phyloP scores from a whole-genome alignment of 1,140 invertebrate species.

The Drosophila nasuta region DNA sequence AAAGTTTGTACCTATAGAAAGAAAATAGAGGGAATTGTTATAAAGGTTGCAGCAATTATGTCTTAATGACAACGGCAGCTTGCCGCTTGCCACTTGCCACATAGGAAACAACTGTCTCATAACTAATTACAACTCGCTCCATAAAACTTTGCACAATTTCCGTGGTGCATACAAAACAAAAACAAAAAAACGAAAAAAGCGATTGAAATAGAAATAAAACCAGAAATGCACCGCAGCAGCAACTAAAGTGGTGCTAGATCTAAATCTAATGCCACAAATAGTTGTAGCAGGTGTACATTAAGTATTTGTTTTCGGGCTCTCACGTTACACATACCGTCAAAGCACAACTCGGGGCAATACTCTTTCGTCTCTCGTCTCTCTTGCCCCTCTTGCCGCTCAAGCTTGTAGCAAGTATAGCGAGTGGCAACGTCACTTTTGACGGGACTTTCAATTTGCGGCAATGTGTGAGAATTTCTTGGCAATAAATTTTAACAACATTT shows the following conservation, averaged over 20 bases:
- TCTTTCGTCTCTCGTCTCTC: background rate
- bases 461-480: conserved; percentile 79
- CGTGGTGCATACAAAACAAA: conserved; percentile 26
- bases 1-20: conserved; percentile 25
- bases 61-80: conserved; percentile 36
- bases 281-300: conserved; percentile 56
- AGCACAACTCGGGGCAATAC: conserved; percentile 3
- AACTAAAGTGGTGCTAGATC: conserved; percentile 52
- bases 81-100: conserved; percentile 38
- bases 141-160: conserved; percentile 54
- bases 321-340: conserved; percentile 68
- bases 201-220: conserved; percentile 40
- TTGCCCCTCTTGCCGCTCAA: background rate
- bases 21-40: conserved; percentile 17
- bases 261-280: conserved; percentile 60
- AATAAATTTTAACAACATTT: conserved; percentile 68
- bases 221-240: conserved; percentile 51
- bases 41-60: conserved; percentile 36
- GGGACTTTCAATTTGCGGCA: conserved; percentile 68
- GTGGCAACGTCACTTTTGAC: conserved; percentile 43
- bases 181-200: conserved; percentile 33
- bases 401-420: conserved; percentile 19
- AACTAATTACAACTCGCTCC: conserved; percentile 45
- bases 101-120: conserved; percentile 32
- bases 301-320: conserved; percentile 48